Percentiles rank a stretch among this genome's conserved stretches.
Evolutionary conservation across 2,888 invertebrate species (phyloP).

Genomic region (Trissolcus japonicus): DNA sequence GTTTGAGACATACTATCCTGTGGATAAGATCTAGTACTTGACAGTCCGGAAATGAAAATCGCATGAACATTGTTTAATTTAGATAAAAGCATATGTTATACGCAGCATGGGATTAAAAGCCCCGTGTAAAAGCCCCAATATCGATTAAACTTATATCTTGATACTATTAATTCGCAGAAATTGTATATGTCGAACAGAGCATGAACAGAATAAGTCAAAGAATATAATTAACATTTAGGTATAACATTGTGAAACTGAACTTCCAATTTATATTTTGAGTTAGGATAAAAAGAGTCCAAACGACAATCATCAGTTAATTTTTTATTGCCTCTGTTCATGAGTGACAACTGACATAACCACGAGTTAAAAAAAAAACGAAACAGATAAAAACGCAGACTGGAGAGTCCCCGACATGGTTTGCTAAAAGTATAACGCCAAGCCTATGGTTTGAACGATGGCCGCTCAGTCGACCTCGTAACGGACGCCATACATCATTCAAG

Average conservation of each 20-base stretch:
- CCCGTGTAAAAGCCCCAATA: too few species aligned
- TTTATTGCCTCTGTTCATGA: too few species aligned
- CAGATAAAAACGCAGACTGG: constrained; percentile 58
- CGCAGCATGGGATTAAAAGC: constrained; percentile 41
- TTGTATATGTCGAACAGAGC: too few species aligned
- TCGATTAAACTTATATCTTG: too few species aligned
- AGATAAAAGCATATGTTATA: constrained; percentile 79
- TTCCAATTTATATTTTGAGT: too few species aligned
- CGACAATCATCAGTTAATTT: too few species aligned
- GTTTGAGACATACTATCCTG: constrained; percentile 71
- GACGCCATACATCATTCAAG: constrained; percentile 80
- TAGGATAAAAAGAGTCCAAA: too few species aligned
- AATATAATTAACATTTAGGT: too few species aligned
- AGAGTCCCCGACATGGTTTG: constrained; percentile 63
- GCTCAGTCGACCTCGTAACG: constrained; percentile 79
- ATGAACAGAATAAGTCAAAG: too few species aligned
- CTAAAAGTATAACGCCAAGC: constrained; percentile 62
- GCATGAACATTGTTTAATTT: constrained; percentile 78
- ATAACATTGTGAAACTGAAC: too few species aligned
- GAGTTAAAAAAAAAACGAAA: constrained; percentile 33
- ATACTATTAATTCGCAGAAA: too few species aligned
- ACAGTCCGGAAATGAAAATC: constrained; percentile 79
- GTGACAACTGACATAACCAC: not conserved
- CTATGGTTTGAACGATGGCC: constrained; percentile 78
- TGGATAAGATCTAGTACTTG: constrained; percentile 77